These are phyloP conservation scores for Erebia ligea DNA, from an alignment of 2,888 invertebrate genomes.

Conservation along the genomic window DNA sequence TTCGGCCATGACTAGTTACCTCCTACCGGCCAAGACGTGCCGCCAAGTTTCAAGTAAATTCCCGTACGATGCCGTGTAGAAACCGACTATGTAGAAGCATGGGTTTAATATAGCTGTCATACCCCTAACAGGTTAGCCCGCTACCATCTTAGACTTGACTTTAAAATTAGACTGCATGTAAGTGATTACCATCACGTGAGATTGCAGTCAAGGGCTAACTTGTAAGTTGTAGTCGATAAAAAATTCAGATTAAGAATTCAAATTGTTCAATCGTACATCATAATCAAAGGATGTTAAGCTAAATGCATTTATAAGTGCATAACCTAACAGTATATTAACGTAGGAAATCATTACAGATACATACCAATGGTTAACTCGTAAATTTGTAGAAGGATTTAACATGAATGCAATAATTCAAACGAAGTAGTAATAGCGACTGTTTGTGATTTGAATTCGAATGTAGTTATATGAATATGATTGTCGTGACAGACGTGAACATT, in stretches of 20 bases:
- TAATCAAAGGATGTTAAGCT: neutral
- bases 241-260: neutral
- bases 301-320: constrained; percentile 8
- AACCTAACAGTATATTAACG: neutral
- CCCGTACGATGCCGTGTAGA: too few relatives aligned
- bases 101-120: too few relatives aligned
- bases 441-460: constrained; percentile 21
- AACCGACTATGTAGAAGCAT: too few relatives aligned
- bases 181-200: too few relatives aligned
- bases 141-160: too few relatives aligned
- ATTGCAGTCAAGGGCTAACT: too few relatives aligned
- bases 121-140: too few relatives aligned
- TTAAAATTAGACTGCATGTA: too few relatives aligned
- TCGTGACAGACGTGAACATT: constrained; percentile 22
- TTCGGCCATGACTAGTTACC: too few relatives aligned
- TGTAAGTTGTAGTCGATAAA: too few relatives aligned
- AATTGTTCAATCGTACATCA: neutral
- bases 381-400: constrained; percentile 3
- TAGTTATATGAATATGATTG: constrained; percentile 4
- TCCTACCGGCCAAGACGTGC: too few relatives aligned
- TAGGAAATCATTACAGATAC: neutral
- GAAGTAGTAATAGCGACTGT: constrained; percentile 20
- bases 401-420: constrained; percentile 29
- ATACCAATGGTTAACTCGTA: neutral
- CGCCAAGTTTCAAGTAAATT: too few relatives aligned